Percentiles rank a stretch among this genome's conserved stretches.
phyloP scores from a whole-genome alignment of 2,113 vertebrate species.

The Etheostoma spectabile region DNA sequence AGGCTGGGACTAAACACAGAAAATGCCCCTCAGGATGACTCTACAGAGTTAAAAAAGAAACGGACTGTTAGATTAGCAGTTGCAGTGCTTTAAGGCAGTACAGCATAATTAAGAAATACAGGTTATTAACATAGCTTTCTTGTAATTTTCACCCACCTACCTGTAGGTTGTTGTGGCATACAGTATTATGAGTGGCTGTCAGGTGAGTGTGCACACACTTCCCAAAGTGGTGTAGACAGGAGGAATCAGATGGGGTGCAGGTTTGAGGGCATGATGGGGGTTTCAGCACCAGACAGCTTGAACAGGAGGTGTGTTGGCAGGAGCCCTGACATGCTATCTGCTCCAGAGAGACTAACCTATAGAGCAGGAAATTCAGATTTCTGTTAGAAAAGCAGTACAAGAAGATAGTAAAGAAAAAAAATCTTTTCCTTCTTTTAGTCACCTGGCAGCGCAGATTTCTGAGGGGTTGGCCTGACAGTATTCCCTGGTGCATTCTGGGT shows the following conservation, averaged over 20 bases:
- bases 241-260: slow-evolving; percentile 63
- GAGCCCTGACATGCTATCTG: slow-evolving; percentile 70
- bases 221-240: slow-evolving; percentile 78
- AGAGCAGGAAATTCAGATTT: background rate
- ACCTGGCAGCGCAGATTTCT: slow-evolving; percentile 81
- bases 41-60: slow-evolving; percentile 52
- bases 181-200: slow-evolving; percentile 18
- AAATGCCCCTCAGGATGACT: slow-evolving; percentile 67
- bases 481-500: slow-evolving; percentile 78
- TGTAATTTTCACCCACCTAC: slow-evolving; percentile 39
- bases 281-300: slow-evolving; percentile 76
- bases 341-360: slow-evolving; percentile 73
- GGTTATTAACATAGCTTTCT: background rate
- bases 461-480: slow-evolving; percentile 75
- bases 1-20: slow-evolving; percentile 78
- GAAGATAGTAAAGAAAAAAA: rapidly evolving
- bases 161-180: slow-evolving; percentile 75
- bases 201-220: slow-evolving; percentile 78
- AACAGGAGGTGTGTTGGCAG: slow-evolving; percentile 83
- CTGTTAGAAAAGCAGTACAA: background rate
- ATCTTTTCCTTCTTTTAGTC: background rate
- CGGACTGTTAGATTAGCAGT: background rate
- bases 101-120: background rate
- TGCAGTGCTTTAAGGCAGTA: background rate
- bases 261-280: slow-evolving; percentile 71